These are phyloP conservation scores for Anthopleura xanthogrammica DNA, from an alignment of 92 coral and sea anemone species.

Conservation along the genomic window DNA sequence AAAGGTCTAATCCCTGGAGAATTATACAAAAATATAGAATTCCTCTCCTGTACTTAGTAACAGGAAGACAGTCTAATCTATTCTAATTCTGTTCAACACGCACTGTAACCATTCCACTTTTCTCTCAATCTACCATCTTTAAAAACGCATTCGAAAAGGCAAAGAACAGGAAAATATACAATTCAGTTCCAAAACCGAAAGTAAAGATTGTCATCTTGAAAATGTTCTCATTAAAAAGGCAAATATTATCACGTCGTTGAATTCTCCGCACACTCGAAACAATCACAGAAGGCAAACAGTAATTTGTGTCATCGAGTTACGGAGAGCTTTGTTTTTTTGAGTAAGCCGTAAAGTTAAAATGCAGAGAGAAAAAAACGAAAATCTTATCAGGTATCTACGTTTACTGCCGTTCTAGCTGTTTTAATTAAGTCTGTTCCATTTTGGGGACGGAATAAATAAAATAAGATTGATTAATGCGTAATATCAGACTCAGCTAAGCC, in stretches of 20 bases:
- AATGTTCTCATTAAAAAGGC: background rate
- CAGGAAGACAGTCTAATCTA: constrained; percentile 27
- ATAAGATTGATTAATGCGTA: background rate
- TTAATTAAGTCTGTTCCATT: background rate
- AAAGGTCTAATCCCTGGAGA: background rate
- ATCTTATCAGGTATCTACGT: too few species aligned
- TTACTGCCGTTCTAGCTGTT: background rate
- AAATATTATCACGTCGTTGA: too few species aligned
- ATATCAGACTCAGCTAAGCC: background rate
- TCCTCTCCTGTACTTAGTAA: constrained; percentile 9
- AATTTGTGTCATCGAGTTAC: too few species aligned
- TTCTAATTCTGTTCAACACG: background rate
- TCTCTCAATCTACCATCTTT: background rate
- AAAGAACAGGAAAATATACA: background rate
- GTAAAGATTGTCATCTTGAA: background rate
- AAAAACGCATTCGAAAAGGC: background rate
- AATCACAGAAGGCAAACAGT: too few species aligned
- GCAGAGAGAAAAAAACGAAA: too few species aligned
- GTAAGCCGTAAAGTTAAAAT: too few species aligned
- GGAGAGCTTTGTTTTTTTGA: too few species aligned
- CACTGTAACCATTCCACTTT: background rate
- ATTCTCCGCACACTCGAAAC: too few species aligned
- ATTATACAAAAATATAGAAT: constrained; percentile 25
- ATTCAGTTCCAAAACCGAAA: background rate
- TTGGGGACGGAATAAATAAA: background rate